phyloP scores from a whole-genome alignment of 2,113 vertebrate species.

The Scytalopus superciliaris region DNA sequence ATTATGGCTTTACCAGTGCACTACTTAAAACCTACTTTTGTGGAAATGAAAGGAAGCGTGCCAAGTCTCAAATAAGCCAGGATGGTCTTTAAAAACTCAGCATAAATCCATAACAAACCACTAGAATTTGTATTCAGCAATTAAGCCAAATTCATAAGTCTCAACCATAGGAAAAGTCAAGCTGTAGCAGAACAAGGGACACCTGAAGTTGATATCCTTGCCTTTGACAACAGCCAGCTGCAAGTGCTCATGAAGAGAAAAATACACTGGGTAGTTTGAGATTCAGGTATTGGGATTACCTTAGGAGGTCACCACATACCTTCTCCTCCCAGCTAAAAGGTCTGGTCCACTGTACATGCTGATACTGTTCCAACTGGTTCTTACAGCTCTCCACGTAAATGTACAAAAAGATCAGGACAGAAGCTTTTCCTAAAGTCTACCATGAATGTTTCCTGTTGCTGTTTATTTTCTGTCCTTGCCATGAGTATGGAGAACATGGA shows the following conservation, averaged over 20 bases:
- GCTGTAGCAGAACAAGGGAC: neutral
- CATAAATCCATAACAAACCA: neutral
- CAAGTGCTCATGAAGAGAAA: neutral
- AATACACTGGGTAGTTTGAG: neutral
- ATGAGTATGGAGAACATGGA: accelerated
- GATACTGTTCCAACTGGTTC: neutral
- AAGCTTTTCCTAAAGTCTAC: neutral
- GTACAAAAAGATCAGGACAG: neutral
- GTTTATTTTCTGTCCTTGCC: neutral
- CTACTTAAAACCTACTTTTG: neutral
- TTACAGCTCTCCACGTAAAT: neutral
- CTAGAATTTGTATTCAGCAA: neutral
- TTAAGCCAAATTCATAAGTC: accelerated
- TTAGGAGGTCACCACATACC: neutral
- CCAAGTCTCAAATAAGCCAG: neutral
- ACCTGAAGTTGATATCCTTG: neutral
- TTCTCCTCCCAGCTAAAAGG: neutral
- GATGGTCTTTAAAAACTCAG: neutral
- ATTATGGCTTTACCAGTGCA: neutral
- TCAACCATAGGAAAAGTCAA: neutral
- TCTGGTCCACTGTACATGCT: accelerated
- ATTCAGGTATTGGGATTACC: neutral
- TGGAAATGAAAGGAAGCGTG: neutral
- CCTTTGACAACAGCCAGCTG: neutral
- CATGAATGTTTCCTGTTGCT: neutral